Evolutionary conservation across 2,888 invertebrate species (phyloP).

Genomic region (Neria commutata): DNA sequence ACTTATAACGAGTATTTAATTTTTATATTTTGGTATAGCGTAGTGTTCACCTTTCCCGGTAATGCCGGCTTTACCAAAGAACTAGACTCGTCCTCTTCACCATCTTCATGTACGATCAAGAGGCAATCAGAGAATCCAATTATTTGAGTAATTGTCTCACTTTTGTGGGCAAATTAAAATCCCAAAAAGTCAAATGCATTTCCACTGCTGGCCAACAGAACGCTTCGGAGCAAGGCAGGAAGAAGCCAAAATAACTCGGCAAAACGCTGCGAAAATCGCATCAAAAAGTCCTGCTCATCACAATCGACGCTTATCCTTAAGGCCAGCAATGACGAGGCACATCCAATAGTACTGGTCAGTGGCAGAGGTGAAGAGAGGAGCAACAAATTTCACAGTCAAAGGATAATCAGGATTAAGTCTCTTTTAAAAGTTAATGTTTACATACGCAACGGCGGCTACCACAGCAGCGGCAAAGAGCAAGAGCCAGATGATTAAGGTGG

Average conservation of each 20-base stretch:
- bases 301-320: constrained; percentile 36
- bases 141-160: constrained; percentile 58
- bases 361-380: constrained; percentile 32
- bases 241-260: neutral
- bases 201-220: neutral
- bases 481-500: constrained; percentile 29
- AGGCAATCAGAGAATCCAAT: constrained; percentile 52
- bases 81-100: neutral
- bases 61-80: too few species aligned
- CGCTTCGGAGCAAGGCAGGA: neutral
- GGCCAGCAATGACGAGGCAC: constrained; percentile 26
- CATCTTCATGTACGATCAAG: neutral
- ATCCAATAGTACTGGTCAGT: constrained; percentile 36
- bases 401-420: constrained; percentile 61
- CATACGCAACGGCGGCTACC: constrained; percentile 57
- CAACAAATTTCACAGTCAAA: constrained; percentile 55
- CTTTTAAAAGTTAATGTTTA: constrained; percentile 62
- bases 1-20: too few species aligned
- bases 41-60: too few species aligned
- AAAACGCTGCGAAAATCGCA: constrained; percentile 47
- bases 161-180: constrained; percentile 58
- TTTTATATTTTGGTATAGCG: too few species aligned
- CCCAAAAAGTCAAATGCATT: constrained; percentile 52
- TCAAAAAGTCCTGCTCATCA: constrained; percentile 56
- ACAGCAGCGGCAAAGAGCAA: constrained; percentile 31